phyloP scores from a whole-genome alignment of 2,797 vertebrate genomes.

The Vireo griseus region DNA sequence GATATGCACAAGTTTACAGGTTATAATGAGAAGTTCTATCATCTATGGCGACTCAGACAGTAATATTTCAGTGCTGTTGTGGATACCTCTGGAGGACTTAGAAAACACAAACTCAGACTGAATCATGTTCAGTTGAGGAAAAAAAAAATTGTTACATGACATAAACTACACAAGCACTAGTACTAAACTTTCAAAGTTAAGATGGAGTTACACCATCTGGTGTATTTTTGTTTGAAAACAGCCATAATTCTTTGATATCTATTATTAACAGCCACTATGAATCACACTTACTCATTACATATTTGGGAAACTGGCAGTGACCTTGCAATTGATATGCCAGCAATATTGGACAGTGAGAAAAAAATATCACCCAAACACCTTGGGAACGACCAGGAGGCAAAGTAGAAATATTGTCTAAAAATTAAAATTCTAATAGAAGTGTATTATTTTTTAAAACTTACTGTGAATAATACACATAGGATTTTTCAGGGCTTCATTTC shows the following conservation, averaged over 20 bases:
- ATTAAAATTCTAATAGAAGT: not conserved
- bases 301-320: not conserved
- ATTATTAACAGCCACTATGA: not conserved
- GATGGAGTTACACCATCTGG: not conserved
- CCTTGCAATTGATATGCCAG: not conserved
- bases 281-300: not conserved
- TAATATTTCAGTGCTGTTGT: not conserved
- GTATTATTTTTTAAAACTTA: not conserved
- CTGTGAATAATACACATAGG: not conserved
- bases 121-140: not conserved
- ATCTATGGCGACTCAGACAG: not conserved
- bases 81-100: not conserved
- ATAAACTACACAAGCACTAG: accelerated
- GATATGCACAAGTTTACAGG: not conserved
- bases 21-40: not conserved
- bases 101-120: not conserved
- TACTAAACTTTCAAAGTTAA: not conserved
- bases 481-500: not conserved
- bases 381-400: not conserved
- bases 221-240: not conserved
- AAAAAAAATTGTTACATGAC: not conserved
- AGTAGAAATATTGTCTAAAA: not conserved
- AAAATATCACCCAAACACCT: not conserved
- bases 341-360: not conserved
- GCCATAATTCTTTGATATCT: not conserved